A percentile compares a stretch with the other conserved stretches of the same genome.
phyloP scores from a whole-genome alignment of 2,888 invertebrate species.

The Drosophila siamana region DNA sequence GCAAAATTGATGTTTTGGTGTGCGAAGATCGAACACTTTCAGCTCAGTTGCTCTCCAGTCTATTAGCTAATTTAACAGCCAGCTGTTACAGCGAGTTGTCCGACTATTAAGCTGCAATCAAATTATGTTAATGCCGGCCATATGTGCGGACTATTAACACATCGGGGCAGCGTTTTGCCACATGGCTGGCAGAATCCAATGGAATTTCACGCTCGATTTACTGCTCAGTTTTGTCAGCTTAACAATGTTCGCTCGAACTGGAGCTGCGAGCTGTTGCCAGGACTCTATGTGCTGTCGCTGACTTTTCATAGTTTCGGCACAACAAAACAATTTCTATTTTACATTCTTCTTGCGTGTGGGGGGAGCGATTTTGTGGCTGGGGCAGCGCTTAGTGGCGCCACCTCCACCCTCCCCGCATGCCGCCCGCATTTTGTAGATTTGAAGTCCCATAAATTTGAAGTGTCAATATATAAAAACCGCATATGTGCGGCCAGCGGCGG shows the following conservation, averaged over 20 bases:
- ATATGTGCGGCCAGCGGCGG: constrained; percentile 74
- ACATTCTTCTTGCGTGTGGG: constrained; percentile 5
- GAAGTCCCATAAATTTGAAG: constrained; percentile 79
- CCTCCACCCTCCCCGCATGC: too few relatives aligned
- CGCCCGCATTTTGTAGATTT: constrained; percentile 70
- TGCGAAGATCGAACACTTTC: background rate
- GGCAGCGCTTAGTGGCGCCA: background rate
- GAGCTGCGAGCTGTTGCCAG: background rate
- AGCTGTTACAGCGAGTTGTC: background rate
- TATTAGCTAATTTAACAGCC: background rate
- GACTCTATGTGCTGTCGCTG: constrained; percentile 32
- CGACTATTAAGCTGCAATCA: background rate
- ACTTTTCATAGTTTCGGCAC: constrained; percentile 56
- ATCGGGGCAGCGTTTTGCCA: background rate
- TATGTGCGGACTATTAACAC: background rate
- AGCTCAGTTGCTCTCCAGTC: background rate
- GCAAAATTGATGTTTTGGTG: too few relatives aligned
- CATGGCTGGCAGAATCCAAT: constrained; percentile 17
- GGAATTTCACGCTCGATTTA: constrained; percentile 72
- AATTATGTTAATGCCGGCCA: constrained; percentile 3
- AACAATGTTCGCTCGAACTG: constrained; percentile 15
- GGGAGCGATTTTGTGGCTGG: background rate
- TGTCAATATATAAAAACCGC: constrained; percentile 81
- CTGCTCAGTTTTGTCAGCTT: constrained; percentile 55
- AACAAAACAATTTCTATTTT: constrained; percentile 54